Evolutionary conservation across 1,140 invertebrate genomes (phyloP).

Genomic region (Ctenoplectra terminalis): DNA sequence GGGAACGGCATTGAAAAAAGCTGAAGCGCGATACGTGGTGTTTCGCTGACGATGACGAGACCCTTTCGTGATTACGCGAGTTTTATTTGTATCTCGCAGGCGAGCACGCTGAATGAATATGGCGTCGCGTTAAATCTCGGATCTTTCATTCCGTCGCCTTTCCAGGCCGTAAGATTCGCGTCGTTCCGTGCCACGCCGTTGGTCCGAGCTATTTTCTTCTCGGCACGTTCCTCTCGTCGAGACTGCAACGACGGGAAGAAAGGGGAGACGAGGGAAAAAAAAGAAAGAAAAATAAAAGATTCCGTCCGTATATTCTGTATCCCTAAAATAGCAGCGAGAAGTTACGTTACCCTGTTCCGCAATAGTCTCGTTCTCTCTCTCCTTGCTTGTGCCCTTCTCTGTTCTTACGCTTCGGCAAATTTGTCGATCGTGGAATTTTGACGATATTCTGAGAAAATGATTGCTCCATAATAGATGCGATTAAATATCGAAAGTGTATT

Average conservation of each 20-base stretch:
- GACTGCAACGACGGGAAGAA: slow-evolving; percentile 15
- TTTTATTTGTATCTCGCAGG: slow-evolving; percentile 37
- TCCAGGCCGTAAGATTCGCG: slow-evolving; percentile 61
- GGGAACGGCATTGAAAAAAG: background rate
- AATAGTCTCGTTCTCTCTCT: slow-evolving; percentile 18
- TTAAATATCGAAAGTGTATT: too few relatives aligned
- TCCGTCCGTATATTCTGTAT: slow-evolving; percentile 48
- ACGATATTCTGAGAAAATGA: too few relatives aligned
- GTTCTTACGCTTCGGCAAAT: background rate
- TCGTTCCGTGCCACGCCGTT: slow-evolving; percentile 61
- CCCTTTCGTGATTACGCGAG: slow-evolving; percentile 32
- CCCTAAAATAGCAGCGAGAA: slow-evolving; percentile 59
- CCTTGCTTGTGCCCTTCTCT: background rate
- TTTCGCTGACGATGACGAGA: background rate
- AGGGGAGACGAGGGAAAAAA: too few relatives aligned
- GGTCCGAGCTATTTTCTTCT: slow-evolving; percentile 69
- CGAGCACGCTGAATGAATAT: slow-evolving; percentile 28
- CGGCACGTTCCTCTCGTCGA: slow-evolving; percentile 64
- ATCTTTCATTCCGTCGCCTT: slow-evolving; percentile 54
- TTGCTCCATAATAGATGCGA: too few relatives aligned
- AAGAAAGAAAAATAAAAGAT: slow-evolving; percentile 38
- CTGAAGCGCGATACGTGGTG: background rate
- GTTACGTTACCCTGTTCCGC: slow-evolving; percentile 58
- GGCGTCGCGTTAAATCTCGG: slow-evolving; percentile 48
- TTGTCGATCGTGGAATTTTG: too few relatives aligned